These are phyloP conservation scores for Thecophora atra DNA, from an alignment of 2,888 invertebrate genomes.

Conservation along the genomic window DNA sequence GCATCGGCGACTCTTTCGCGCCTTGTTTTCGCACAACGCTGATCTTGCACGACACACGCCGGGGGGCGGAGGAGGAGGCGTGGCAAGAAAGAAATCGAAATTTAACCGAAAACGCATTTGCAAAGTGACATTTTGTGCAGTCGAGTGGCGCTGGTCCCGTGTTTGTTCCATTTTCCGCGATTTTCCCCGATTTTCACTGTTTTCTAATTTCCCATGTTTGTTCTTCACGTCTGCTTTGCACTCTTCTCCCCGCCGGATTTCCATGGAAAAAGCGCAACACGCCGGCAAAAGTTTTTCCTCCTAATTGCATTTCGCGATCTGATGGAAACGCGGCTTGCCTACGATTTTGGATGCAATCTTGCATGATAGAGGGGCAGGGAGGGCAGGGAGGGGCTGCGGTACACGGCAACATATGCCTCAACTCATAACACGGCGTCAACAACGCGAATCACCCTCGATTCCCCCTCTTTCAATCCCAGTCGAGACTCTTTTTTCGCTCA, in stretches of 20 bases:
- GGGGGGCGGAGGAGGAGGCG: not conserved
- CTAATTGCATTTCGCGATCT: constrained; percentile 41
- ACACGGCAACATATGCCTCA: not conserved
- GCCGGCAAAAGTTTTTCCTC: constrained; percentile 24
- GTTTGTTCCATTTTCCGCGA: not conserved
- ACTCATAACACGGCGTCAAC: constrained; percentile 6
- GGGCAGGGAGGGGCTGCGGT: not conserved
- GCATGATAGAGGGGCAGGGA: not conserved
- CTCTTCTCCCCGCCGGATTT: not conserved
- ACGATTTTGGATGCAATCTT: not conserved
- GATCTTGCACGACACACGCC: too few species aligned
- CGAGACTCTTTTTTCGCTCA: constrained; percentile 14
- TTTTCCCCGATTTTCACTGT: not conserved
- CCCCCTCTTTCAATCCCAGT: not conserved
- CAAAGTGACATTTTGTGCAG: not conserved
- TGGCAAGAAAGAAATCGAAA: not conserved
- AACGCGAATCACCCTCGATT: too few species aligned
- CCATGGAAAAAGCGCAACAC: constrained; percentile 20
- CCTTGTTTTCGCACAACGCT: not conserved
- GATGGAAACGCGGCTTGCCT: constrained; percentile 30
- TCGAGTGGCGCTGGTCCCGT: not conserved
- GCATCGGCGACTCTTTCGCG: not conserved
- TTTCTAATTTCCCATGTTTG: not conserved
- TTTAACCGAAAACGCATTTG: not conserved
- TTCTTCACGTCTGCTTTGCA: not conserved